phyloP scores from a whole-genome alignment of 2,888 invertebrate genomes.

The Didymodactylos carnosus region DNA sequence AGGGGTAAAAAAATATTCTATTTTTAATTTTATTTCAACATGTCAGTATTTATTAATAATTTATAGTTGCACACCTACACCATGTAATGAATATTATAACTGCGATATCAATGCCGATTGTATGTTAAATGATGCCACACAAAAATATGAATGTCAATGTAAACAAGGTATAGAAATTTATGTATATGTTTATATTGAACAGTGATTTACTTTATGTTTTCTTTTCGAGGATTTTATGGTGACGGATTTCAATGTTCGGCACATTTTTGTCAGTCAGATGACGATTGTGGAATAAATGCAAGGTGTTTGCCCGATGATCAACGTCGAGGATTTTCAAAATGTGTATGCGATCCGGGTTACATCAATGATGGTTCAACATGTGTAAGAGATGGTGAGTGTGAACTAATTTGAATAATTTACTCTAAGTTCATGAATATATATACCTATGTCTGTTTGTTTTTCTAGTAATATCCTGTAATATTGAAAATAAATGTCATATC shows the following conservation, averaged over 20 bases:
- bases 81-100: slow-evolving; percentile 9
- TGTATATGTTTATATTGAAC: neutral
- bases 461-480: slow-evolving; percentile 8
- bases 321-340: neutral
- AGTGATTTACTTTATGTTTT: no score
- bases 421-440: neutral
- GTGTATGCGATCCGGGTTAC: slow-evolving; percentile 10
- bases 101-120: slow-evolving; percentile 12
- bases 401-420: neutral
- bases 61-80: slow-evolving; percentile 2
- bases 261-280: slow-evolving; percentile 7
- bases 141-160: slow-evolving; percentile 9
- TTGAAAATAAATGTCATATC: slow-evolving; percentile 10
- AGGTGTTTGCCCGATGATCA: slow-evolving; percentile 4
- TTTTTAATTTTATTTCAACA: neutral
- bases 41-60: no score
- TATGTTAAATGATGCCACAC: neutral
- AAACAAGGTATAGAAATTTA: neutral
- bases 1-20: neutral
- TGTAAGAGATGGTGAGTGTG: slow-evolving; percentile 1
- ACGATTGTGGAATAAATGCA: slow-evolving; percentile 7
- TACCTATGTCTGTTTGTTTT: no score
- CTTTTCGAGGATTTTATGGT: slow-evolving; percentile 9
- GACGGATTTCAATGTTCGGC: slow-evolving; percentile 10
- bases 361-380: slow-evolving; percentile 10